Evolutionary conservation across 2,113 vertebrate genomes (phyloP).

Genomic region (Bubo bubo): DNA sequence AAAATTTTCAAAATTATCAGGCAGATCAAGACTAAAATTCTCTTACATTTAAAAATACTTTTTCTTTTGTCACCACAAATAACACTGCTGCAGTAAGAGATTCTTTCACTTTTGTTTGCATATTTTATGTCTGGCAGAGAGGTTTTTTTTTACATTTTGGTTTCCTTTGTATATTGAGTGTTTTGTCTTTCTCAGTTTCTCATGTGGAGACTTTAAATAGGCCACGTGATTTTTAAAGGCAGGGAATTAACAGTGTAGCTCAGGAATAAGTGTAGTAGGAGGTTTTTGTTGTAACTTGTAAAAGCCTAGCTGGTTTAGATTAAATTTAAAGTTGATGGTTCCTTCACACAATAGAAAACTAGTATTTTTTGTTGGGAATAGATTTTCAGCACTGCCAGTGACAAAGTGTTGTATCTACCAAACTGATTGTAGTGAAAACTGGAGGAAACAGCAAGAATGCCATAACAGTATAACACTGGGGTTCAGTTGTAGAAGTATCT

Average conservation of each 20-base stretch:
- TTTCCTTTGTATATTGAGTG: not conserved
- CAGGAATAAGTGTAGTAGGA: not conserved
- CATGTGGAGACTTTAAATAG: not conserved
- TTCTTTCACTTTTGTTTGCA: not conserved
- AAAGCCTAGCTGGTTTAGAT: not conserved
- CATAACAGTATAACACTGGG: rapidly evolving
- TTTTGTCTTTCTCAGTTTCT: not conserved
- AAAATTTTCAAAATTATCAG: not conserved
- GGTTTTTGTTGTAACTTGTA: not conserved
- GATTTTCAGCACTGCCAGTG: not conserved
- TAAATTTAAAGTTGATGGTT: not conserved
- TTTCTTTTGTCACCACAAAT: not conserved
- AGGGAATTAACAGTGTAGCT: not conserved
- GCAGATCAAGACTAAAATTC: not conserved
- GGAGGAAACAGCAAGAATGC: not conserved
- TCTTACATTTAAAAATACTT: not conserved
- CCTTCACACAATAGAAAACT: not conserved
- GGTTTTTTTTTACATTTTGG: not conserved
- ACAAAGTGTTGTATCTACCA: not conserved
- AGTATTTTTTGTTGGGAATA: not conserved
- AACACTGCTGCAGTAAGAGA: not conserved
- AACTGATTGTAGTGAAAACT: not conserved
- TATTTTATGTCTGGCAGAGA: not conserved
- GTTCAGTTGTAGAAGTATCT: not conserved
- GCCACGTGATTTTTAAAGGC: not conserved